Base-by-base conservation (phyloP, 2,113 vertebrate species). In the Stegastes partitus region DNA sequence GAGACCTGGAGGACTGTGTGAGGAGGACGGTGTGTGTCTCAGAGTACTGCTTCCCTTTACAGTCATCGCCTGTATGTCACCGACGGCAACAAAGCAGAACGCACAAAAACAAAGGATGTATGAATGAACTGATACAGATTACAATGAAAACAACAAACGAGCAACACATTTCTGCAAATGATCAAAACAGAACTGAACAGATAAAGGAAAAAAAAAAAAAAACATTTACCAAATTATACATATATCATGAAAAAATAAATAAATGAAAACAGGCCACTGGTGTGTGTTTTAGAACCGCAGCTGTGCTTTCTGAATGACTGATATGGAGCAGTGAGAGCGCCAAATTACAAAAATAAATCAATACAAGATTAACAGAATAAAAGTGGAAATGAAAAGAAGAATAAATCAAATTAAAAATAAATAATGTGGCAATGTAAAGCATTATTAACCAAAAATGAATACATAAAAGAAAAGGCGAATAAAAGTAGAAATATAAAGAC, bases 11-110 rank as follows among this genome's bases (percentile, higher is more conserved):
- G 83, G 94, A 93, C 72, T 90, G 94, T 84, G 59, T 91, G 91
- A 81, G 68, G 76, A 89, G 92, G 93, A 91, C 59, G 83, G 93
- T 89, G 87, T 94, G 55, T 2, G 86, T 94, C 91, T 96, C 96
- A 81, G 95, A 94, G 68, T 93, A 92, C 93, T 95, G 94, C 94
- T 94, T 96, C 92, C 96, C 96, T 94, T 96, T 96, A 95, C 92
- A 96, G 96, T 97, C 96, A 87, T 97, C 95, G 91, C 97, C 97
- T 98, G 95, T 85, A 93, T 10, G 26, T 25, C 25, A 89, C 51
- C 59, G 26, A 71, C 28, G 16, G 59, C 67, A 67, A 56, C 47
- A 64, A 83, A 71, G 74, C 51, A 72, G 28, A 85, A 67, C 58
- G 79, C 42, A 58, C 50, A 68, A 50, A 39, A 44, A 68, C 34